Evolutionary conservation across 2,797 vertebrate species (phyloP).

Genomic region (Staurois parvus): DNA sequence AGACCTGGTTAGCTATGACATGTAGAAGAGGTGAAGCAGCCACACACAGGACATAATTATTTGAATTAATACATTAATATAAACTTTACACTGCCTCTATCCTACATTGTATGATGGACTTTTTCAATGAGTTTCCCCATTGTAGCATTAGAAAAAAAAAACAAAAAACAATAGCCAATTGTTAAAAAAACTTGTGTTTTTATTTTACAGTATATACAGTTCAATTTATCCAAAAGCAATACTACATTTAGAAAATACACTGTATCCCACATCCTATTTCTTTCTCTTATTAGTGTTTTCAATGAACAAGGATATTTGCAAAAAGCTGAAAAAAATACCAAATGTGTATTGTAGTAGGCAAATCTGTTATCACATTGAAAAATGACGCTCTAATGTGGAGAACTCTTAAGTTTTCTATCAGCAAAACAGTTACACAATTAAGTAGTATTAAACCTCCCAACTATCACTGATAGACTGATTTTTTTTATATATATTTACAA

Average conservation of each 20-base stretch:
- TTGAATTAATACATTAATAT: too few species aligned
- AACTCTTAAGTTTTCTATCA: neutral
- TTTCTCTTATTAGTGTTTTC: constrained; percentile 74
- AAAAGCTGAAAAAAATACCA: constrained; percentile 72
- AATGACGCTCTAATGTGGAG: constrained; percentile 68
- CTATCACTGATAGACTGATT: too few species aligned
- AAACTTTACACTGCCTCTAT: too few species aligned
- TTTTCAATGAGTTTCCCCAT: neutral
- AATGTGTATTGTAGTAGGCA: neutral
- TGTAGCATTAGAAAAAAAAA: neutral
- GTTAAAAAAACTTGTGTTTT: constrained; percentile 73
- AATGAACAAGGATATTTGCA: constrained; percentile 75
- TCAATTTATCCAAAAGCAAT: constrained; percentile 78
- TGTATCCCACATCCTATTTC: constrained; percentile 77
- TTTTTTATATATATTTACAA: too few species aligned
- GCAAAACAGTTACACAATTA: too few species aligned
- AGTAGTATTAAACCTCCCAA: too few species aligned
- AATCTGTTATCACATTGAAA: neutral
- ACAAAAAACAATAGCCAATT: constrained; percentile 1
- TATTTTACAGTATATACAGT: constrained; percentile 87
- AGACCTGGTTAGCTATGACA: too few species aligned
- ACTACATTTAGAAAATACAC: constrained; percentile 77
- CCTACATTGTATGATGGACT: neutral
- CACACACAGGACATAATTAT: too few species aligned
- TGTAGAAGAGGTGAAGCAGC: too few species aligned